phyloP scores from a whole-genome alignment of 1,140 invertebrate species.

The Sycobia sp. region DNA sequence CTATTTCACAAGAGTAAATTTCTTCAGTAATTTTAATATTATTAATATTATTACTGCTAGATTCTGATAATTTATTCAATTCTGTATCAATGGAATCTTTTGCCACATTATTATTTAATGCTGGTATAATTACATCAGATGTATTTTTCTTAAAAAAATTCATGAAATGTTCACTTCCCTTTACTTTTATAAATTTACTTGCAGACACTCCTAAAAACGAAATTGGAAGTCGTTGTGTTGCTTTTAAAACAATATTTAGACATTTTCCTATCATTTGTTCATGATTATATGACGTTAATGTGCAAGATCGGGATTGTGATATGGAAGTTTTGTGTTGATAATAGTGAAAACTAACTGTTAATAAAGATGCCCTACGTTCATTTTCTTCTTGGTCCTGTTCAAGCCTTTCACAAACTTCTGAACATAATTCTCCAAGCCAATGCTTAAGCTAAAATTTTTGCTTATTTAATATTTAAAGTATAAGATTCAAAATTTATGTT shows the following conservation, averaged over 20 bases:
- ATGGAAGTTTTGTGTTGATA: slow-evolving; percentile 65
- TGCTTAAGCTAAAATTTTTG: slow-evolving; percentile 61
- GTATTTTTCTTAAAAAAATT: slow-evolving; percentile 65
- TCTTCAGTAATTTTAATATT: neutral
- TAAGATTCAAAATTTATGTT: no score
- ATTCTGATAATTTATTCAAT: slow-evolving; percentile 18
- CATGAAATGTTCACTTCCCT: slow-evolving; percentile 66
- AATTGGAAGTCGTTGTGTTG: slow-evolving; percentile 66
- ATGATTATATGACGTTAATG: slow-evolving; percentile 65
- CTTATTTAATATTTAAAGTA: no score
- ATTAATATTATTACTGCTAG: slow-evolving; percentile 22
- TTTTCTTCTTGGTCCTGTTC: slow-evolving; percentile 78
- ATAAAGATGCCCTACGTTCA: slow-evolving; percentile 70
- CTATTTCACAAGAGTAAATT: neutral
- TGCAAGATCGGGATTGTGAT: slow-evolving; percentile 66
- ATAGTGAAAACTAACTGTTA: slow-evolving; percentile 68
- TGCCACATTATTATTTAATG: neutral
- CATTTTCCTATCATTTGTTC: slow-evolving; percentile 67
- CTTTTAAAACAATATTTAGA: slow-evolving; percentile 67
- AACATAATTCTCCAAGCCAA: slow-evolving; percentile 81
- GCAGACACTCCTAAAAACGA: slow-evolving; percentile 77
- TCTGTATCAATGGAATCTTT: neutral
- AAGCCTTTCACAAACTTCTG: slow-evolving; percentile 85
- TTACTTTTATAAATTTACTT: slow-evolving; percentile 75
- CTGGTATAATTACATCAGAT: neutral